Percentiles rank a stretch among this genome's conserved stretches.
Conservation (phyloP, 2,888 invertebrate species). For the Urechis unicinctus region DNA sequence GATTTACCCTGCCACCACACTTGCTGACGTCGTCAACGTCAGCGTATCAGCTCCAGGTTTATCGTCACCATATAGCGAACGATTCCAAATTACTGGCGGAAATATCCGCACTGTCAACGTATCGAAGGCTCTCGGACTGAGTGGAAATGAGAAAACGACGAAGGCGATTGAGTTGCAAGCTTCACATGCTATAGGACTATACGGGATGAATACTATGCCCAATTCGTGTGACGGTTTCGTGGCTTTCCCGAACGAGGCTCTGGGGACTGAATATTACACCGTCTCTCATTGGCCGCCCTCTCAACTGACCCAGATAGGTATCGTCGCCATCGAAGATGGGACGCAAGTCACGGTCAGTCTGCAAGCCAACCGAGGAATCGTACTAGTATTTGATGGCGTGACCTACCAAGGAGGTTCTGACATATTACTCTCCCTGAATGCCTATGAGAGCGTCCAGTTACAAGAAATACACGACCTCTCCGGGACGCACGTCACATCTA, state of each 20-base stretch:
- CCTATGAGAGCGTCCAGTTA: neutral
- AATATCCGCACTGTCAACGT: neutral
- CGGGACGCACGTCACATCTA: neutral
- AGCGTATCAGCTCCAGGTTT: neutral
- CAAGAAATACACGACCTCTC: neutral
- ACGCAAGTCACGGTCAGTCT: constrained; percentile 3
- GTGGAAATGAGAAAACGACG: neutral
- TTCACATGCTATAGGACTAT: neutral
- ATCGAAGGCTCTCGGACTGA: neutral
- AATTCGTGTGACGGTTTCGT: constrained; percentile 8
- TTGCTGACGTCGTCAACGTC: neutral
- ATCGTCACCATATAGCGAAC: neutral
- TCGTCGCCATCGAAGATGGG: neutral
- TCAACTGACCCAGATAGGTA: neutral
- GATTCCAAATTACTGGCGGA: neutral
- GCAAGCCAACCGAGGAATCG: neutral
- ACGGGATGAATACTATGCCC: constrained; percentile 3
- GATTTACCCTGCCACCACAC: neutral
- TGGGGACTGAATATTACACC: constrained; percentile 7
- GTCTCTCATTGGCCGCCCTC: constrained; percentile 2
- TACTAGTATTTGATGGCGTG: neutral
- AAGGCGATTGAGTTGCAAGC: neutral
- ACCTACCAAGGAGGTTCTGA: neutral
- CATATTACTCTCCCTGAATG: neutral
- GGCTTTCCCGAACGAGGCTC: neutral